Base-by-base conservation (phyloP, 2,888 invertebrate genomes). In the Tholera decimalis region DNA sequence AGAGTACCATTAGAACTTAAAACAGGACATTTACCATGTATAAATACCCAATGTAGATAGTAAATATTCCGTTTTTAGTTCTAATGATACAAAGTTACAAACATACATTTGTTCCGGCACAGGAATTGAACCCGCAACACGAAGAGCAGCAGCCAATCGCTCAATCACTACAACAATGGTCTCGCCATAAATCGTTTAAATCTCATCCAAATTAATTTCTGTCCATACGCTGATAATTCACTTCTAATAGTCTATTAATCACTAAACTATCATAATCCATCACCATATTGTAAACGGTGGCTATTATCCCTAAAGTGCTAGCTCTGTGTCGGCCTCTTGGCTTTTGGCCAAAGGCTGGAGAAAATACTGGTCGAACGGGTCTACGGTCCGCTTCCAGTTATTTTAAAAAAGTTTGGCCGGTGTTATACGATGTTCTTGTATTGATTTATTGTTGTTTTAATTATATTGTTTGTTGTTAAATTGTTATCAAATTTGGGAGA, bases 271-370 rank as follows among this genome's bases (percentile, higher is more conserved):
- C 47, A 67, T 39, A 18, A 78, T 79, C 46, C 28, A 74, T 79
- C 66, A 78, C 37, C 26, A 62, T 50, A 65, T 58, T 51, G 46
- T 56, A 65, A 71, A 64, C 54, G 59, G 54, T 53, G 28, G 22
- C 68, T 26, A 59, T 75, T 80, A 65, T 58, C 50, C 57, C 30
- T 43, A 44, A 80, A 73, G 66, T 71, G 55, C 51, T 51, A 49
- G 58, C 43, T 60, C 37, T 33, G 35, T 51, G 78, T 63, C 50
- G 54, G 58, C 60, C 56, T 59, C 47, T 81, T 79, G 79, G 79
- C 79, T 51, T 54, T 33, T n/a, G 49, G 82, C 79, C 79, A 81
- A 46, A 8, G 6, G 0, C n/a, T 53, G 24, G 6, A 22, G 8
- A 47, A 63, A 35, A 78, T 50, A 61, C 46, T 49, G 46, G 35